Conservation (phyloP, 2,888 invertebrate genomes). For the Autographa pulchrina region DNA sequence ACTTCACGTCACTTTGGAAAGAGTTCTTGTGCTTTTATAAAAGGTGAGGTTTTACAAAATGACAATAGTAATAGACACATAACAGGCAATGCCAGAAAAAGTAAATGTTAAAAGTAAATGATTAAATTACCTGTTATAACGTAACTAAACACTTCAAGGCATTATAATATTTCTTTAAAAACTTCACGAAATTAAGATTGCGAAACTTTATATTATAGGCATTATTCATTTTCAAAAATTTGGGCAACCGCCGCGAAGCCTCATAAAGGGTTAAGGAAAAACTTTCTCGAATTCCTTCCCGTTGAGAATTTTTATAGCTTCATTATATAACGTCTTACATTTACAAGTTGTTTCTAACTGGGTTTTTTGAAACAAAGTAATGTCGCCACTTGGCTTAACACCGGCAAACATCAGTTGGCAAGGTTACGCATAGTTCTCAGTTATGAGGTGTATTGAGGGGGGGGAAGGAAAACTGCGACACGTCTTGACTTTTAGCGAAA, state of each 20-base stretch:
- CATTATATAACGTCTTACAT: conserved; percentile 23
- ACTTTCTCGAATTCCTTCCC: conserved; percentile 42
- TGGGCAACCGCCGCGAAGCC: conserved; percentile 28
- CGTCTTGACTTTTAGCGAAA: conserved; percentile 2
- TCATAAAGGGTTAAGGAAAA: conserved; percentile 44
- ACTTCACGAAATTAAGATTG: background rate
- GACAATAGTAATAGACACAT: too few relatives aligned
- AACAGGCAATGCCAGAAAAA: background rate
- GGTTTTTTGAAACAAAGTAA: conserved; percentile 30
- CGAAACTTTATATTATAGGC: conserved; percentile 2
- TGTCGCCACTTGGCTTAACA: background rate
- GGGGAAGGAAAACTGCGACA: background rate
- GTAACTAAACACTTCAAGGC: background rate
- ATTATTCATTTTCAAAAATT: conserved; percentile 9
- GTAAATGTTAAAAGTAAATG: background rate
- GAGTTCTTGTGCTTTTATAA: background rate
- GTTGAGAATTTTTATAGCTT: conserved; percentile 49
- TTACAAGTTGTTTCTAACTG: conserved; percentile 28
- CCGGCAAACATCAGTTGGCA: conserved; percentile 1
- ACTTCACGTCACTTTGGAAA: background rate
- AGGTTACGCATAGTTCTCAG: conserved; percentile 4
- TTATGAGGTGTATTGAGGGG: background rate
- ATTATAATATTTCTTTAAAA: background rate
- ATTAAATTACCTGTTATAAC: background rate
- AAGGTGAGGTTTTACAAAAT: background rate